Conservation (phyloP, 2,797 vertebrate genomes). For the Limosa lapponica region DNA sequence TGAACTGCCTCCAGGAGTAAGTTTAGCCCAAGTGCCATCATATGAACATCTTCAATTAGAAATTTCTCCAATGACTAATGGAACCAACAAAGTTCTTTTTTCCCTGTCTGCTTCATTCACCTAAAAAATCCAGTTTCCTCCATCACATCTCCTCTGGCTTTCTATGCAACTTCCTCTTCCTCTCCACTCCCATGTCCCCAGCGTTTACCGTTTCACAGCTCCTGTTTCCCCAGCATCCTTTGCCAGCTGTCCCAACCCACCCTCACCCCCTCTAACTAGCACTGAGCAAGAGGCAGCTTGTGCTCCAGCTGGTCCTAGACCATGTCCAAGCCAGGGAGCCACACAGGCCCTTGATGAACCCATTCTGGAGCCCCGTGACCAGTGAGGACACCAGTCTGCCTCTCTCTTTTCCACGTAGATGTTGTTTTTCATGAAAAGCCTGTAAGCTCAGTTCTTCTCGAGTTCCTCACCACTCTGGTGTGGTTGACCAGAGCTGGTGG, state of each 20-base stretch:
- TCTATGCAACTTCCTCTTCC: background rate
- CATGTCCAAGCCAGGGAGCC: background rate
- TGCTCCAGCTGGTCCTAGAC: background rate
- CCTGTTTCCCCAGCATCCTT: background rate
- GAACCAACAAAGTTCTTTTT: background rate
- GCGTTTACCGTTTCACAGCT: background rate
- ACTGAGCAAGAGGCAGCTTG: background rate
- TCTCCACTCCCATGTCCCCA: background rate
- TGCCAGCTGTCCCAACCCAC: background rate
- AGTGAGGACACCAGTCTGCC: background rate
- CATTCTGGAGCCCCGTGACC: background rate
- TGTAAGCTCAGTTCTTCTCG: background rate
- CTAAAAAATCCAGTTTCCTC: background rate
- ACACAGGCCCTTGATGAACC: background rate
- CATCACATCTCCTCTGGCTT: background rate
- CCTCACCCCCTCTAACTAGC: background rate
- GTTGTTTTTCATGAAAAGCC: background rate
- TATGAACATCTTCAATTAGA: background rate
- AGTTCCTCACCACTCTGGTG: background rate
- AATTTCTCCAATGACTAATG: background rate
- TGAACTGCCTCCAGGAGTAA: background rate
- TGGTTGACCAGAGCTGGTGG: background rate
- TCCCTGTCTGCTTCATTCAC: background rate
- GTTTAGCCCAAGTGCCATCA: background rate
- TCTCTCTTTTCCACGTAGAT: background rate